These are phyloP conservation scores for Agriopis leucophaearia DNA, from an alignment of 2,888 invertebrate species.

Conservation along the genomic window DNA sequence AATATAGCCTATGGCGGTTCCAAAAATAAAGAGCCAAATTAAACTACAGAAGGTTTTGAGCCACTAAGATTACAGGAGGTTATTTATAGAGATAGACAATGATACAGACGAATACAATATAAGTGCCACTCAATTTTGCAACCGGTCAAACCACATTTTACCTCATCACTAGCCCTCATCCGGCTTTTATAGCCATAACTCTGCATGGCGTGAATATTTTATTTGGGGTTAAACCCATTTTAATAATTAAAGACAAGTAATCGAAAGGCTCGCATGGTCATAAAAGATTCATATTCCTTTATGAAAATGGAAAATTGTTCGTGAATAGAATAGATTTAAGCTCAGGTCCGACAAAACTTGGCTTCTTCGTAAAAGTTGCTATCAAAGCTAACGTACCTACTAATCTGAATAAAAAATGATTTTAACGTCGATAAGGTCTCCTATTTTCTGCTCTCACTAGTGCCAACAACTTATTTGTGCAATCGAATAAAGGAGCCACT, in stretches of 20 bases:
- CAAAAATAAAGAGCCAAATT: no score
- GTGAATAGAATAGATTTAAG: slow-evolving; percentile 1
- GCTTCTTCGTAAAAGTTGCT: no score
- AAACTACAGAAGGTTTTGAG: no score
- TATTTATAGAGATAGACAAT: no score
- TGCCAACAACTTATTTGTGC: not conserved
- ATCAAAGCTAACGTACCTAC: not conserved
- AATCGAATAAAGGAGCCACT: not conserved
- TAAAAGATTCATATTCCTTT: slow-evolving; percentile 34
- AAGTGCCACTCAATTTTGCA: not conserved
- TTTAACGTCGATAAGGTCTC: slow-evolving; percentile 1
- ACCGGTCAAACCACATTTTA: slow-evolving; percentile 7
- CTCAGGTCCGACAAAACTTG: no score
- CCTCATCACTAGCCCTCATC: slow-evolving; percentile 21
- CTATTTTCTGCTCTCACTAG: not conserved
- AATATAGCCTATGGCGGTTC: no score
- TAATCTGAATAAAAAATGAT: no score
- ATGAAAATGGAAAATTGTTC: slow-evolving; percentile 16
- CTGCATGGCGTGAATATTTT: slow-evolving; percentile 42
- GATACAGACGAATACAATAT: no score
- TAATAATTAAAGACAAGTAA: slow-evolving; percentile 44
- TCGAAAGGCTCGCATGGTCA: slow-evolving; percentile 39
- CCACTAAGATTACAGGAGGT: no score
- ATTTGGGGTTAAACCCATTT: slow-evolving; percentile 44
- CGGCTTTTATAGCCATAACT: slow-evolving; percentile 32